phyloP scores from a whole-genome alignment of 53 echinoderm and acorn worm genomes.

The Stichopus horrens region DNA sequence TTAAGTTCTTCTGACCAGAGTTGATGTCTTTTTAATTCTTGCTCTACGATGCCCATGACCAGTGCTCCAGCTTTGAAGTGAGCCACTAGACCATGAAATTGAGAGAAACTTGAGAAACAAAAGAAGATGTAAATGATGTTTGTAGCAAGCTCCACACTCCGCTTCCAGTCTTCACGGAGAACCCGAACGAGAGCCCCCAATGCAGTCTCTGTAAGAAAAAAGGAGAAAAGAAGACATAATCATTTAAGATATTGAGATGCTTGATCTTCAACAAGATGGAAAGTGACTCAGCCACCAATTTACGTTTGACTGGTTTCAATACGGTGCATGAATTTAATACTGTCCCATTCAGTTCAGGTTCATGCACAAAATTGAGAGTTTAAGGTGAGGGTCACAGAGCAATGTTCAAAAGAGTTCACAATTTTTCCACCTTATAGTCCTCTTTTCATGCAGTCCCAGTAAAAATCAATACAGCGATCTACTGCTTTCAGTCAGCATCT shows the following conservation, averaged over 20 bases:
- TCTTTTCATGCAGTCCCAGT: too few relatives aligned
- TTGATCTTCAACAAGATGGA: neutral
- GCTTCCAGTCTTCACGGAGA: conserved; percentile 96
- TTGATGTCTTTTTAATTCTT: conserved; percentile 86
- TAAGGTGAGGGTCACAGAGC: too few relatives aligned
- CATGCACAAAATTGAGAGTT: too few relatives aligned
- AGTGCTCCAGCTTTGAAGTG: conserved; percentile 98
- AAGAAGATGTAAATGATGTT: conserved; percentile 99
- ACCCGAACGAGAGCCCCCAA: conserved; percentile 89
- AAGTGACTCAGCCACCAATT: neutral
- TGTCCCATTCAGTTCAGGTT: too few relatives aligned
- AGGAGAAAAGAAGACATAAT: neutral
- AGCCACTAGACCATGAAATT: conserved; percentile 92
- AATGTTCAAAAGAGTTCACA: too few relatives aligned
- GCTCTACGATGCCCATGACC: conserved; percentile 92
- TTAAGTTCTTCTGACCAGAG: conserved; percentile 90
- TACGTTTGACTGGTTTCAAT: neutral
- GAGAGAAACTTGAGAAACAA: conserved; percentile 98
- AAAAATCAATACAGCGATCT: too few relatives aligned
- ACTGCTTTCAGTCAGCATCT: too few relatives aligned
- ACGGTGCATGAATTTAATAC: too few relatives aligned
- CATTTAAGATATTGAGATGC: neutral
- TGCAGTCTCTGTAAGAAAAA: conserved; percentile 76
- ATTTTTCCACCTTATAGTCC: too few relatives aligned
- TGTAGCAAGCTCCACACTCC: conserved; percentile 94